phyloP scores from a whole-genome alignment of 2,888 invertebrate species.

The Gastracanthus pulcherrimus region DNA sequence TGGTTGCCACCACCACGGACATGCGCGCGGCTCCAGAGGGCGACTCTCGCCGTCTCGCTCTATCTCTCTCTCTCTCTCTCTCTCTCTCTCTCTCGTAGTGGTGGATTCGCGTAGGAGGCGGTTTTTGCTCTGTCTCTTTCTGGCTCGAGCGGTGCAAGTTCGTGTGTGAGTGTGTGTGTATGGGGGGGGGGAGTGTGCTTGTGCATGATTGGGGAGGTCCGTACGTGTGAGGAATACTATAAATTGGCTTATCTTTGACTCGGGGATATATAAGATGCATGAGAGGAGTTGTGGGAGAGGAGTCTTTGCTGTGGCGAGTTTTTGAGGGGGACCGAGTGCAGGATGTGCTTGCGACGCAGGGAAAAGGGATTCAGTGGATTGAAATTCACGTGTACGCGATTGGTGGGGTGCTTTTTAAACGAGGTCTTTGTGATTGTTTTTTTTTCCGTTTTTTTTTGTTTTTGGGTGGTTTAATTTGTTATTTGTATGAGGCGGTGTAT shows the following conservation, averaged over 20 bases:
- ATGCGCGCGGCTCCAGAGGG: constrained; percentile 41
- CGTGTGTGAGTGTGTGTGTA: background rate
- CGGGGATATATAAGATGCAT: background rate
- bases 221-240: constrained; percentile 17
- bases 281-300: background rate
- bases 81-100: too few species aligned
- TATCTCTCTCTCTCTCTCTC: background rate
- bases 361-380: background rate
- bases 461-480: too few species aligned
- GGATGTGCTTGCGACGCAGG: background rate
- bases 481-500: too few species aligned
- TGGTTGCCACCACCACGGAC: constrained; percentile 52
- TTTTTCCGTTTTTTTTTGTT: too few species aligned
- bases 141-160: too few species aligned
- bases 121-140: too few species aligned
- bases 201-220: background rate
- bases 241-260: constrained; percentile 42
- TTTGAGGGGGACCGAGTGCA: background rate
- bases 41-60: background rate
- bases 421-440: too few species aligned
- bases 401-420: too few species aligned
- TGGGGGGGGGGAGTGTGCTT: too few species aligned
- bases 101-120: too few species aligned
- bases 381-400: background rate
- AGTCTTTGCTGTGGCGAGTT: background rate